Evolutionary conservation across 2,113 vertebrate species (phyloP).

Genomic region (Seriola quinqueradiata): DNA sequence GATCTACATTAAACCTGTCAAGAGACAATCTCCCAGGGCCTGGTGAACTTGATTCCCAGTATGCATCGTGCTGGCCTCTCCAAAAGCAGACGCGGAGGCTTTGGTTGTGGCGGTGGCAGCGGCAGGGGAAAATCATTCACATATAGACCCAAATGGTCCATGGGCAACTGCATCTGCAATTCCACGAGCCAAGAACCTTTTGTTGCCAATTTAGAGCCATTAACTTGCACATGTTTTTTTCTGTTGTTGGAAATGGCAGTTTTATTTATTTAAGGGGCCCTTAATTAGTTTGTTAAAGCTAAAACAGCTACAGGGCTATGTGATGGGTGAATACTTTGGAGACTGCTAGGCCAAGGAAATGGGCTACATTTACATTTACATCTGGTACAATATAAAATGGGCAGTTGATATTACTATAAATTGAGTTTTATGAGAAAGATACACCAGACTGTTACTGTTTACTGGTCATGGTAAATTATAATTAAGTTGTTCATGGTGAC

Average conservation of each 20-base stretch:
- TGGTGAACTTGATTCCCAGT: constrained; percentile 65
- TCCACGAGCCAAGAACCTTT: constrained; percentile 35
- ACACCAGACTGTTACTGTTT: not conserved
- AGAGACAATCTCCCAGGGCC: constrained; percentile 55
- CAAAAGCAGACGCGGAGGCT: constrained; percentile 8
- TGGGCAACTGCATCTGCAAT: constrained; percentile 43
- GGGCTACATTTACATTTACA: constrained; percentile 18
- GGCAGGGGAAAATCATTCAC: constrained; percentile 16
- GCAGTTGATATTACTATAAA: not conserved
- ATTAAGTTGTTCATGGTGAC: not conserved
- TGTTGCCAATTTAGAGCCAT: constrained; percentile 46
- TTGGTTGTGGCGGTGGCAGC: not conserved
- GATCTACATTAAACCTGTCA: constrained; percentile 69
- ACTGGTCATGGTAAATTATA: not conserved
- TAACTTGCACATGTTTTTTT: constrained; percentile 27
- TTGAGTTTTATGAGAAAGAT: not conserved
- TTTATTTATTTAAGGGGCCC: constrained; percentile 53
- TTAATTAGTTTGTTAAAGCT: constrained; percentile 62
- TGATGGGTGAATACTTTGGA: constrained; percentile 14
- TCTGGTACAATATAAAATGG: not conserved
- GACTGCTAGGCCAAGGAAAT: constrained; percentile 20
- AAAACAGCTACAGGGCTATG: constrained; percentile 42
- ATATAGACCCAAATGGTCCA: constrained; percentile 53
- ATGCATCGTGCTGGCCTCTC: constrained; percentile 45
- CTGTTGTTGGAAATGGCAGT: constrained; percentile 28